Evolutionary conservation across 2,797 vertebrate species (phyloP), one percentile per base, ranked within the genome.

Genomic region (Myripristis murdjan): DNA sequence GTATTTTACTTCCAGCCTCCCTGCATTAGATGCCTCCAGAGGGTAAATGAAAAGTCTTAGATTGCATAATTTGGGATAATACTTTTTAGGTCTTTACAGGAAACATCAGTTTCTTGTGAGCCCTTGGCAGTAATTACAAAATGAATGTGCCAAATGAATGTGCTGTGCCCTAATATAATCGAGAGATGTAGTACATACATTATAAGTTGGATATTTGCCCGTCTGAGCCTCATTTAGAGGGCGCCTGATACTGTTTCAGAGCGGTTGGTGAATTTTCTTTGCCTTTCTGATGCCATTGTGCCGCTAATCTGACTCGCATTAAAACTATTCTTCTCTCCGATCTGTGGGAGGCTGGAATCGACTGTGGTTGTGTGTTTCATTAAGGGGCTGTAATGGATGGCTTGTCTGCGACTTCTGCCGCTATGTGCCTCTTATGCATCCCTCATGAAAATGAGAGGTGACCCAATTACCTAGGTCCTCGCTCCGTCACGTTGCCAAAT

Each of bases 331-430:
- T 77, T 86, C 70, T 54, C 31, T 70, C 51, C 65, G 57, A 69
- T 70, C 58, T 52, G 77, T 83, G 84, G 81, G 76, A 67, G 79
- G 58, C 53, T 85, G 81, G 71, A 80, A 66, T 79, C 73, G 83
- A 64, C 67, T 44, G 62, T 73, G 83, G 75, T 77, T 46, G 41
- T 67, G 77, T 59, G 64, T 79, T 82, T 72, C 59, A 74, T 73
- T 82, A 79, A 73, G 59, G 28, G 58, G 28, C 39, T 41, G 33
- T 70, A 71, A 78, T 31, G 20, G 57, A 77, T 73, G 61, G 54
- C 62, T 77, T 72, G 55, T 54, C 49, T 9, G 1, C 43, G 62
- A 51, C 47, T 33, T 35, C 49, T 52, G 67, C 64, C 51, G 72
- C 57, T 61, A 43, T 8, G 41, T 35, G 53, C n/a, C 39, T 62